Conservation (phyloP, 92 coral and sea anemone species). For the Epizoanthus rinbou region DNA sequence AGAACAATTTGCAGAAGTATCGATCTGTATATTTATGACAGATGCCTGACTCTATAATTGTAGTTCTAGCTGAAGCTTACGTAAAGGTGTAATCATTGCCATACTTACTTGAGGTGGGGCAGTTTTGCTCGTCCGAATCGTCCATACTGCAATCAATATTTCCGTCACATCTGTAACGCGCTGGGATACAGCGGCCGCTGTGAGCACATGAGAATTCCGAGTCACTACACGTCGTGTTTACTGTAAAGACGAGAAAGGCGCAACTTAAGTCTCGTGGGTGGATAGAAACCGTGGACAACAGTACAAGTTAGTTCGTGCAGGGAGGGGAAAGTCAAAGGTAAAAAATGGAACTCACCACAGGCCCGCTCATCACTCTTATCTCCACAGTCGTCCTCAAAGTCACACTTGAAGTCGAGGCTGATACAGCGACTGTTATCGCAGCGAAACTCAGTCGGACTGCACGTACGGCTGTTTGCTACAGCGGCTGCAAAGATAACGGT, state of each 20-base stretch:
- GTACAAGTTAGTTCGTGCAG: neutral
- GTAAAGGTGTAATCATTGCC: too few relatives aligned
- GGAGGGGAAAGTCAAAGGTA: neutral
- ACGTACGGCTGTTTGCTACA: slow-evolving; percentile 39
- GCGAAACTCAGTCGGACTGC: slow-evolving; percentile 55
- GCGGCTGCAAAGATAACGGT: neutral
- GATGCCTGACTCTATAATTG: too few relatives aligned
- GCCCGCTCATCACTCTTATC: slow-evolving; percentile 64
- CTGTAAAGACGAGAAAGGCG: slow-evolving; percentile 29
- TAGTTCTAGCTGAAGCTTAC: too few relatives aligned
- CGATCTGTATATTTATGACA: too few relatives aligned
- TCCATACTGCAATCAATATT: slow-evolving; percentile 63
- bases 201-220: slow-evolving; percentile 55
- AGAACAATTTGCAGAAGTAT: neutral
- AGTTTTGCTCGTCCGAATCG: slow-evolving; percentile 74
- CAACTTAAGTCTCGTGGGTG: neutral
- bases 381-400: slow-evolving; percentile 52
- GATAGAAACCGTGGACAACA: neutral
- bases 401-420: slow-evolving; percentile 48
- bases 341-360: slow-evolving; percentile 34
- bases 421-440: slow-evolving; percentile 56
- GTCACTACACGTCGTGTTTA: slow-evolving; percentile 54
- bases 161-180: slow-evolving; percentile 68
- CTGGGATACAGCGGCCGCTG: slow-evolving; percentile 72
- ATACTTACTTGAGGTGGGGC: slow-evolving; percentile 52